A percentile compares a stretch with the other conserved stretches of the same genome.
Conservation (phyloP, 2,797 vertebrate genomes). For the Hirundo rustica region DNA sequence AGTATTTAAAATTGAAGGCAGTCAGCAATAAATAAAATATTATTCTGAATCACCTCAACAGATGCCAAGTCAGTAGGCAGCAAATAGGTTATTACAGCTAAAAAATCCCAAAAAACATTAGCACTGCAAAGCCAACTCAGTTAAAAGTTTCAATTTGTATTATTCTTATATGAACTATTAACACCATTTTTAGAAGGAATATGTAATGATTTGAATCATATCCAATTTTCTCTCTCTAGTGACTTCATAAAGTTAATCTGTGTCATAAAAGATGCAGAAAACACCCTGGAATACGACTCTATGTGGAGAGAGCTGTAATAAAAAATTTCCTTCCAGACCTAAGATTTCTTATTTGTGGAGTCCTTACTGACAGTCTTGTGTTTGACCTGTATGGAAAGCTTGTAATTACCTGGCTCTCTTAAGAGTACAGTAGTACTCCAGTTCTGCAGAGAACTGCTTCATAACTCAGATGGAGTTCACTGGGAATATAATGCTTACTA, state of each 20-base stretch:
- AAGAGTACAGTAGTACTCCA: not conserved
- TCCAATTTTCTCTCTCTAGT: not conserved
- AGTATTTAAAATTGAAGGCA: not conserved
- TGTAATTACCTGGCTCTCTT: not conserved
- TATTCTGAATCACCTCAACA: not conserved
- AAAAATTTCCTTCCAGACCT: not conserved
- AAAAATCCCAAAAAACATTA: not conserved
- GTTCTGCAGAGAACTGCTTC: not conserved
- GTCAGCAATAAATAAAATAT: conserved; percentile 19
- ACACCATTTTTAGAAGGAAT: not conserved
- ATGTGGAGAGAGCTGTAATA: not conserved
- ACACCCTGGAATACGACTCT: not conserved
- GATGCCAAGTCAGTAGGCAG: not conserved
- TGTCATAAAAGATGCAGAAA: not conserved
- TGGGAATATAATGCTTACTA: not conserved
- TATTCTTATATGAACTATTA: not conserved
- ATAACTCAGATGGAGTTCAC: not conserved
- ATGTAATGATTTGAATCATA: not conserved
- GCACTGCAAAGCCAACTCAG: not conserved
- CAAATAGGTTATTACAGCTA: not conserved
- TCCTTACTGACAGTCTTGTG: not conserved
- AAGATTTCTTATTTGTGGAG: not conserved
- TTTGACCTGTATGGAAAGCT: not conserved
- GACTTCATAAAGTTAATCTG: not conserved
- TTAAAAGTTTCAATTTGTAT: not conserved